phyloP scores from a whole-genome alignment of 2,113 vertebrate genomes.

The Pygathrix nemaeus region DNA sequence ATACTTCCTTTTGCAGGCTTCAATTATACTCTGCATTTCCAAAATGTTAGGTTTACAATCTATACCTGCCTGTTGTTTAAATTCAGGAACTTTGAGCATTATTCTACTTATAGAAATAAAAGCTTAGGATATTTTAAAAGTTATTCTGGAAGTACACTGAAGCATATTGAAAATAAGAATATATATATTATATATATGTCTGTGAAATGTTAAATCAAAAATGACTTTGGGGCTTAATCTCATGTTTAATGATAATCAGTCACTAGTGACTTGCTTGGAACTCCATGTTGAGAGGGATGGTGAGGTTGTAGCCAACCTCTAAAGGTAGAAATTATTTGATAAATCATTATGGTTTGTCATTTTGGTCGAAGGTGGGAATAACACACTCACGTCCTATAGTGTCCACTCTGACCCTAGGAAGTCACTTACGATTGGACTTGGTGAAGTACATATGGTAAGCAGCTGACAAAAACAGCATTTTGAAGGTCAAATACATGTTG shows the following conservation, averaged over 20 bases:
- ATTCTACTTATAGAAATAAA: constrained; percentile 6
- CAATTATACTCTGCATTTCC: neutral
- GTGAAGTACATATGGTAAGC: neutral
- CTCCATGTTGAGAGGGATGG: neutral
- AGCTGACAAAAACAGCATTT: neutral
- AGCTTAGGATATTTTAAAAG: neutral
- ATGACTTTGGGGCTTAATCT: neutral
- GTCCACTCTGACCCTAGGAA: neutral
- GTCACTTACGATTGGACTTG: neutral
- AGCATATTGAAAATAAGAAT: neutral
- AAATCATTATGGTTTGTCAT: neutral
- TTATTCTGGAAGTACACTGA: neutral
- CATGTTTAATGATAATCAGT: neutral
- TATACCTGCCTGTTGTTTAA: neutral
- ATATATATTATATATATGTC: neutral
- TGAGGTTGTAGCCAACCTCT: neutral
- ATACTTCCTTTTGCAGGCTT: neutral
- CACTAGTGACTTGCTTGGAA: neutral
- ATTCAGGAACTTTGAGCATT: neutral
- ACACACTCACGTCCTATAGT: neutral
- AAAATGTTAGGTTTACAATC: neutral
- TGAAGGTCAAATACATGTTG: neutral
- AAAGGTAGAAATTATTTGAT: neutral
- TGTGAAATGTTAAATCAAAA: neutral
- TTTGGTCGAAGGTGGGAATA: neutral